Percentiles rank a stretch among this genome's conserved stretches.
phyloP scores from a whole-genome alignment of 1,140 invertebrate species.

The Drosophila sproati region DNA sequence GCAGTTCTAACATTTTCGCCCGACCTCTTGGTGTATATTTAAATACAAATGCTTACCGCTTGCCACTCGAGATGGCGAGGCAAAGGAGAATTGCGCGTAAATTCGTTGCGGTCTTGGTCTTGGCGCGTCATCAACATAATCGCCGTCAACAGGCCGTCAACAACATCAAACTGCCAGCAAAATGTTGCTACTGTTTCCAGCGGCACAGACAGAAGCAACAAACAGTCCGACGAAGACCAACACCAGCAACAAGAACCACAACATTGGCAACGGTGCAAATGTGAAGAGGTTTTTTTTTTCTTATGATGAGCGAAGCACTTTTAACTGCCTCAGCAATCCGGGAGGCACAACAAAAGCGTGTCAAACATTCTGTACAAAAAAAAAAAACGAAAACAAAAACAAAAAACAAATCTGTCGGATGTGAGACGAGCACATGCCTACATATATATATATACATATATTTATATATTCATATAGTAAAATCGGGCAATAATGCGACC shows the following conservation, averaged over 20 bases:
- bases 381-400: neutral
- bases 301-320: conserved; percentile 73
- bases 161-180: conserved; percentile 79
- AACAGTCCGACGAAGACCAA: conserved; percentile 33
- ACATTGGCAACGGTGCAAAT: conserved; percentile 55
- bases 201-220: conserved; percentile 36
- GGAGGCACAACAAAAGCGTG: conserved; percentile 67
- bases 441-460: neutral
- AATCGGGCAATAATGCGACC: conserved; percentile 18
- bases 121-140: conserved; percentile 81
- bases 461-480: conserved; percentile 15
- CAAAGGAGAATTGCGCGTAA: conserved; percentile 79
- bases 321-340: conserved; percentile 41
- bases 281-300: conserved; percentile 66
- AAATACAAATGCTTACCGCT: conserved; percentile 70
- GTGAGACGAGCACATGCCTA: neutral
- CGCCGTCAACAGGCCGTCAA: conserved; percentile 80
- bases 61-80: conserved; percentile 58
- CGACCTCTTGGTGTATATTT: conserved; percentile 34
- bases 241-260: conserved; percentile 34
- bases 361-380: conserved; percentile 35
- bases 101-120: conserved; percentile 75
- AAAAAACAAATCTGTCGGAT: conserved; percentile 35
- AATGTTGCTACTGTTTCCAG: conserved; percentile 80
- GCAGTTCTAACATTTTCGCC: conserved; percentile 57